A percentile compares a stretch with the other conserved stretches of the same genome.
phyloP scores from a whole-genome alignment of 2,888 invertebrate species.

The Plebejus argus region DNA sequence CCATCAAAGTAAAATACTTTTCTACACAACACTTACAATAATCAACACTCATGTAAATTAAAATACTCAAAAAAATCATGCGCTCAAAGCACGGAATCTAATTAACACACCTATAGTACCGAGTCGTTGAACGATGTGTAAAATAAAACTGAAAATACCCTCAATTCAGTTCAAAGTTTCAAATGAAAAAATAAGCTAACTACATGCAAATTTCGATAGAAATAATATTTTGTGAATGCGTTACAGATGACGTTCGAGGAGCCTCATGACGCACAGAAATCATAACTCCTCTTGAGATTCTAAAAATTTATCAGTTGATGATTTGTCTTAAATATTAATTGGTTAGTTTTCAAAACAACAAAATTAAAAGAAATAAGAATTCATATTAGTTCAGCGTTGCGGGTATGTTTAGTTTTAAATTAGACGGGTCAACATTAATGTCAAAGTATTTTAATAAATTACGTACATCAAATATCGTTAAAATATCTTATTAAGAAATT shows the following conservation, averaged over 20 bases:
- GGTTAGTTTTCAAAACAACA: not conserved
- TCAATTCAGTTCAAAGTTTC: constrained; percentile 39
- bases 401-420: constrained; percentile 21
- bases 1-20: constrained; percentile 59
- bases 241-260: not conserved
- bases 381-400: not conserved
- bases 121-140: constrained; percentile 43
- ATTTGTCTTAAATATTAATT: not conserved
- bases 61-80: constrained; percentile 70
- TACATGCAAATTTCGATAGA: not conserved
- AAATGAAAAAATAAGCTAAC: not conserved
- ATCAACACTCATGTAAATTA: constrained; percentile 61
- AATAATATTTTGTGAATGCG: too few species aligned
- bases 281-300: constrained; percentile 10
- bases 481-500: constrained; percentile 36
- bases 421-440: constrained; percentile 27
- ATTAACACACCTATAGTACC: constrained; percentile 50
- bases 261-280: not conserved
- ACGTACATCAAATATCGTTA: constrained; percentile 50
- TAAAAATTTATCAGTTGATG: constrained; percentile 34
- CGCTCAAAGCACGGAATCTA: constrained; percentile 74
- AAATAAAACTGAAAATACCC: constrained; percentile 54
- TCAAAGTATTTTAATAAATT: constrained; percentile 42
- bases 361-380: not conserved
- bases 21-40: constrained; percentile 65